Base-by-base conservation (phyloP, 2,797 vertebrate genomes). In the Loriculus beryllinus region DNA sequence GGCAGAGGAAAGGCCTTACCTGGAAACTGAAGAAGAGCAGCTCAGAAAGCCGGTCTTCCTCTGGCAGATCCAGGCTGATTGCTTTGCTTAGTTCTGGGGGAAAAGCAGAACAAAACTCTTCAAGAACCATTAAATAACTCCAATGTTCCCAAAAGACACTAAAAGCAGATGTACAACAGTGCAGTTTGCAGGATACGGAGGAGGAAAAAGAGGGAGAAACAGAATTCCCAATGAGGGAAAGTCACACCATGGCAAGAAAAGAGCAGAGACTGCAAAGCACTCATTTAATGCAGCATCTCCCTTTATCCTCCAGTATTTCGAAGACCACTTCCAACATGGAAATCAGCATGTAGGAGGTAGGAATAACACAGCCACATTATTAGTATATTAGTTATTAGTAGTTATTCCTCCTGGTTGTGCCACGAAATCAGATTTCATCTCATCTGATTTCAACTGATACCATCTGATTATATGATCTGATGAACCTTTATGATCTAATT, bases 11-110 rank as follows among this genome's bases (percentile, higher is more conserved):
- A 80, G 35, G 33, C 17, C 89, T 95, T 22, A 97, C 97, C 96
- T 96, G 96, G 67, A 98, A 98, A 80, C 97, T 97, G 80, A 96
- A 94, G 49, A 97, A 65, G 16, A 98, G 52, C 29, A 98, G 97
- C n/a, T 19, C 5, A 0, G 90, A 85, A 42, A 98, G 96, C 17
- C 97, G 87, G 10, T 97, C 97, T 15, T 59, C 69, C 87, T 97
- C 97, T 18, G 96, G 84, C 82, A 98, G 79, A 10, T 97, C 87
- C 19, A 94, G 40, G 71, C 94, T 95, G 33, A 98, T 97, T 3
- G 96, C 95, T 94, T 89, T 96, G 95, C 97, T 96, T 60, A 98
- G 71, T 33, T 96, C 97, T 98, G 85, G 82, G 22, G 33, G 33
- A 74, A 96, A 43, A 47, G 3, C 33, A 69, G n/a, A 57, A 22